phyloP scores from a whole-genome alignment of 2,113 vertebrate species.

The Thermophis baileyi region DNA sequence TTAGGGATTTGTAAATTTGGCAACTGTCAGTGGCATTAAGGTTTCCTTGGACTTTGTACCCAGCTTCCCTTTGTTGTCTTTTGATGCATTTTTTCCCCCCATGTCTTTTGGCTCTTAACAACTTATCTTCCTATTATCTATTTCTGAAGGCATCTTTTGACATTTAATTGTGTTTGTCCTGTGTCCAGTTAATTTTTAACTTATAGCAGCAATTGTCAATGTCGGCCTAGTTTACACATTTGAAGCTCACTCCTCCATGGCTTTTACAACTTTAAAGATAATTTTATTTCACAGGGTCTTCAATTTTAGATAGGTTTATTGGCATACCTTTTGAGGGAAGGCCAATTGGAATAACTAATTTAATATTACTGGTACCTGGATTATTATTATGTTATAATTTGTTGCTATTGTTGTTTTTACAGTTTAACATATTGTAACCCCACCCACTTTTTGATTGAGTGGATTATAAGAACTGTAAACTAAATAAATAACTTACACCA shows the following conservation, averaged over 20 bases:
- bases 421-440: background rate
- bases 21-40: background rate
- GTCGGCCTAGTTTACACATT: background rate
- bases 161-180: background rate
- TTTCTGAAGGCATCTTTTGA: background rate
- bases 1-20: background rate
- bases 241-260: background rate
- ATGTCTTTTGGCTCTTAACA: background rate
- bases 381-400: background rate
- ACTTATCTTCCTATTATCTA: background rate
- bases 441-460: background rate
- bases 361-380: background rate
- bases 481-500: background rate
- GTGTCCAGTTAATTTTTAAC: background rate
- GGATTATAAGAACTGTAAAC: background rate
- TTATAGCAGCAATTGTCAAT: background rate
- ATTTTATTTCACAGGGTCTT: background rate
- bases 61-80: background rate
- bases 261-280: background rate
- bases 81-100: background rate
- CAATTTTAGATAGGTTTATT: background rate
- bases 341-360: background rate
- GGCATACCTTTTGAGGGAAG: background rate
- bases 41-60: background rate
- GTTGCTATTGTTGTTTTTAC: background rate